Percentiles rank a stretch among this genome's conserved stretches.
Evolutionary conservation across 2,113 vertebrate species (phyloP).

Genomic region (Poeciliopsis retropinna): DNA sequence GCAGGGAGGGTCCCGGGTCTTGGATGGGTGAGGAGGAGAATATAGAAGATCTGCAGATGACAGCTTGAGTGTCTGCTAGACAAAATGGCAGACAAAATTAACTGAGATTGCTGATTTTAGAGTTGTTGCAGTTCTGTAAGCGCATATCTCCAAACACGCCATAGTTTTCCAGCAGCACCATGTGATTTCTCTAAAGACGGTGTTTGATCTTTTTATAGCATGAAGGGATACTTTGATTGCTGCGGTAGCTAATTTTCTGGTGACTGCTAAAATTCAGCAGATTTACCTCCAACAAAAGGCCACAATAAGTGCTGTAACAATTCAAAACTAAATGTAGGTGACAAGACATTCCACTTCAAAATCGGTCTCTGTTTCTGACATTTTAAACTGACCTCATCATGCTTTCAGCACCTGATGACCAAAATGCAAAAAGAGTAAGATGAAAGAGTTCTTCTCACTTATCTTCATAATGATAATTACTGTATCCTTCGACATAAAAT

Average conservation of each 20-base stretch:
- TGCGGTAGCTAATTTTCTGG: background rate
- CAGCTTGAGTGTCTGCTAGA: conserved; percentile 15
- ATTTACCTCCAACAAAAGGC: background rate
- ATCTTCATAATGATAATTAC: background rate
- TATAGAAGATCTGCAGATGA: conserved; percentile 18
- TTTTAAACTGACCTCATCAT: background rate
- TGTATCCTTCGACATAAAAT: no score
- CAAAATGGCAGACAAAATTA: background rate
- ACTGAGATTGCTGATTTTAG: conserved; percentile 10
- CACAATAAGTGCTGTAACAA: background rate
- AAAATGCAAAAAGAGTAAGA: background rate
- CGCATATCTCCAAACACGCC: conserved; percentile 4
- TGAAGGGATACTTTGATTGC: background rate
- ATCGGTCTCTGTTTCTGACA: background rate
- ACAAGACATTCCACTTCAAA: background rate
- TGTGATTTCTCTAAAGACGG: background rate
- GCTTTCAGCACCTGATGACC: background rate
- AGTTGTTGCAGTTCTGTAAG: conserved; percentile 1
- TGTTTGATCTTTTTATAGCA: background rate
- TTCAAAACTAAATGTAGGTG: background rate
- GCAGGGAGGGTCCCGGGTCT: conserved; percentile 31
- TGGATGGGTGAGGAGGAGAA: conserved; percentile 10
- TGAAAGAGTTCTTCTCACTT: background rate
- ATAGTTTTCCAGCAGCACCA: background rate
- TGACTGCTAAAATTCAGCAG: background rate